A percentile compares a stretch with the other conserved stretches of the same genome.
Evolutionary conservation across 1,140 invertebrate genomes (phyloP).

Genomic region (Thaumetopoea pityocampa): DNA sequence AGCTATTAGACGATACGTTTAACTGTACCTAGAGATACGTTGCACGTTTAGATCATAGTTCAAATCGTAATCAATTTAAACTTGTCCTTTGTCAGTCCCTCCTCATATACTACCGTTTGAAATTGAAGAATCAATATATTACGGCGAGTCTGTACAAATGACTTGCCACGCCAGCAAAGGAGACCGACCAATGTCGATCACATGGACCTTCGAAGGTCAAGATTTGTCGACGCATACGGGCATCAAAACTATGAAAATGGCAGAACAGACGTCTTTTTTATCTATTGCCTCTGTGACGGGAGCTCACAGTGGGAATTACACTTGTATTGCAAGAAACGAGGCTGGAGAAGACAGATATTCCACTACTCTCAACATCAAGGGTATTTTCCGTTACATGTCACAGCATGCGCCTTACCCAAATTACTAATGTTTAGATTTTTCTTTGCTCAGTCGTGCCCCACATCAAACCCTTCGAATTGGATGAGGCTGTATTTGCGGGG

Average conservation of each 20-base stretch:
- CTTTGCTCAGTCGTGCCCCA: conserved; percentile 78
- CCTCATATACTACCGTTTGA: conserved; percentile 84
- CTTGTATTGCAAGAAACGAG: conserved; percentile 80
- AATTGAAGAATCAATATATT: conserved; percentile 79
- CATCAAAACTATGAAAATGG: conserved; percentile 77
- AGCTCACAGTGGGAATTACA: conserved; percentile 80
- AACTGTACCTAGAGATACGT: conserved; percentile 34
- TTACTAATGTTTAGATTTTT: conserved; percentile 56
- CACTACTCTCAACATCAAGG: conserved; percentile 79
- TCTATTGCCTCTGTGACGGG: conserved; percentile 80
- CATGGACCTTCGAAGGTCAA: conserved; percentile 84
- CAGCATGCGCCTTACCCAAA: conserved; percentile 49
- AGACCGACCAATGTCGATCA: conserved; percentile 82
- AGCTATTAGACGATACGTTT: conserved; percentile 18
- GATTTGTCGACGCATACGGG: conserved; percentile 63
- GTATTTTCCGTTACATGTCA: conserved; percentile 65
- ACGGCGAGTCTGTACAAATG: conserved; percentile 84
- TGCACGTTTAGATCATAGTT: conserved; percentile 76
- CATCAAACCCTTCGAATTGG: conserved; percentile 82
- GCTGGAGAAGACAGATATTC: conserved; percentile 80
- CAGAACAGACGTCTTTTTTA: conserved; percentile 80
- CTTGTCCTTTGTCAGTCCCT: conserved; percentile 77
- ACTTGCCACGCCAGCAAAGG: conserved; percentile 86
- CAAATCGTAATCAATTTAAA: conserved; percentile 49
- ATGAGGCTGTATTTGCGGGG: conserved; percentile 80